Evolutionary conservation across 1,140 invertebrate species (phyloP), one percentile per base, ranked within the genome.

Genomic region (Zaprionus kolodkinae): DNA sequence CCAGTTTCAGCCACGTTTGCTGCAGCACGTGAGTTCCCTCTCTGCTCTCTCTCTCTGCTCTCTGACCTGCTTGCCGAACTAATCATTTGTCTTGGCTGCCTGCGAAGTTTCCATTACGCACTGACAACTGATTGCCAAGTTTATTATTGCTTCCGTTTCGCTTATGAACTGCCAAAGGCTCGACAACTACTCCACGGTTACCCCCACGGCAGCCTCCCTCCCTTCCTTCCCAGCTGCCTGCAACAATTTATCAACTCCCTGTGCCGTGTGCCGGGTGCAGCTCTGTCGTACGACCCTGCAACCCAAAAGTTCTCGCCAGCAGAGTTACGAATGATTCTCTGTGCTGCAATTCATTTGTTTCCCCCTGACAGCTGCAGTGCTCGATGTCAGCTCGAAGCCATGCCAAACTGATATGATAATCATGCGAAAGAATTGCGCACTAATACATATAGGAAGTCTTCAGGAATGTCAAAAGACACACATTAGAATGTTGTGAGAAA

Each of bases 81-180:
- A 76, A 76, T 76, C 74, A 76, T 76, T 76, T 76, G 74, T 76
- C 74, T 76, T 76, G 45, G 27, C 60, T 64, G 50, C 54, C 67
- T 71, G 30, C 60, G 59, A 74, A 76, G 73, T 76, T 76, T 76
- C 73, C 73, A 76, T 76, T 76, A 76, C 74, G 74, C 74, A 76
- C 74, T 76, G 74, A 76, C 74, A 76, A 72, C 74, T 76, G 74
- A 76, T 76, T 76, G 74, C 70, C 70, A 72, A 76, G 74, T 68
- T 76, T 76, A 76, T 76, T 76, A 76, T 76, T 76, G 74, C 74
- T 72, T 72, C 69, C 62, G 69, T 76, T 76, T 66, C 45, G 70
- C 74, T 76, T 72, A 76, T 76, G 74, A 76, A 67, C 74, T 67
- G 63, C 62, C 74, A 72, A 66, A 67, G 69, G 45, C 62, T 62